Evolutionary conservation across 2,888 invertebrate genomes (phyloP), one percentile per base, ranked within the genome.

Genomic region (Pristionchus maxplancki): DNA sequence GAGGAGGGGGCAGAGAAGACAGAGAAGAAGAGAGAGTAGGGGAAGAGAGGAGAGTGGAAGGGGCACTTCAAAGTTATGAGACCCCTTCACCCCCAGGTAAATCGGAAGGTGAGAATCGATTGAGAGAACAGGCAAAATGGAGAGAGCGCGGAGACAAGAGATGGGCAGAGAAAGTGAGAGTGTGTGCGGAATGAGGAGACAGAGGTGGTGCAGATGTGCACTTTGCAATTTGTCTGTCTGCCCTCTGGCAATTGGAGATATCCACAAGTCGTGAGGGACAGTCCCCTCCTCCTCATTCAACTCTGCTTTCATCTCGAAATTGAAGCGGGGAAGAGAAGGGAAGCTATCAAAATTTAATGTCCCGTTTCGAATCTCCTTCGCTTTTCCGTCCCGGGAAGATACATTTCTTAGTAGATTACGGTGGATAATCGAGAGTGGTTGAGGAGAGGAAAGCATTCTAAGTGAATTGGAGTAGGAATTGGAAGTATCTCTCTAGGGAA

Each of bases 61-160:
- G 40, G 64, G 64, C 85, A 85, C 85, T 85, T 85, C 34, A 85
- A 85, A 85, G 85, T 85, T 85, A 85, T 85, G 85, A 85, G 85
- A 20, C 85, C 24, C 85, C 15, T 48, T 6, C 2, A 34, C 31
- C 40, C 53, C 58, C 50, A 78, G 48, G 83, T 31, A 31, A 53
- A 58, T 83, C 53, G 83, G 83, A 83, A 28, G 83, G 40, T 37
- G 24, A 50, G 40, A 85, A 85, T 40, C 40, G 53, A 37, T 37
- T 15, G 64, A 85, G 64, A 64, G 64, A 40, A 64, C 0, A 58
- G 6, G 85, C 5, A 37, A 53, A 58, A 34, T 28, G 0, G 83
- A 83, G 83, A 58, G 58, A 20, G 24, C 8, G 37, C 83, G 53
- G 50, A 83, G 50, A 71, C 44, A 28, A 74, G 28, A 74, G 28